A percentile compares a stretch with the other conserved stretches of the same genome.
These are phyloP conservation scores for Coleophora flavipennella DNA, from an alignment of 2,888 invertebrate species.

Conservation along the genomic window DNA sequence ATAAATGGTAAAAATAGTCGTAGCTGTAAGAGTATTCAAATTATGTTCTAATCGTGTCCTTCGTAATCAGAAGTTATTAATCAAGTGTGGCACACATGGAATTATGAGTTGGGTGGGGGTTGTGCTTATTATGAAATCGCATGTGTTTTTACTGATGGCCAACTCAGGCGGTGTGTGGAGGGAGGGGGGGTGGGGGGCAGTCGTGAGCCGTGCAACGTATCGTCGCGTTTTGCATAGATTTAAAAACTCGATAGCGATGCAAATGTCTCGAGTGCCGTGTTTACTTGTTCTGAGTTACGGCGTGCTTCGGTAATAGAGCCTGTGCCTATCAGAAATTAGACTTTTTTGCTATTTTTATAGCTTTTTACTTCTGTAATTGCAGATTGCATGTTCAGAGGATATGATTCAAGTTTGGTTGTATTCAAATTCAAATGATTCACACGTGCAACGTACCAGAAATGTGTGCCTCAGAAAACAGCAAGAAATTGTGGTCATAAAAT, in stretches of 20 bases:
- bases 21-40: conserved; percentile 27
- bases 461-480: background rate
- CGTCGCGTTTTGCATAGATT: conserved; percentile 71
- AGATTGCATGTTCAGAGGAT: conserved; percentile 41
- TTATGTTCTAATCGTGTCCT: conserved; percentile 34
- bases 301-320: conserved; percentile 57
- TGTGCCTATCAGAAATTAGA: conserved; percentile 53
- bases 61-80: conserved; percentile 44
- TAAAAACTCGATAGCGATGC: conserved; percentile 71
- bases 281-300: conserved; percentile 68
- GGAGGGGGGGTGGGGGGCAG: conserved; percentile 22
- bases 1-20: too few species aligned
- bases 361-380: conserved; percentile 31
- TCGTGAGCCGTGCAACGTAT: conserved; percentile 63
- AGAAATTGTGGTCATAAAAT: too few species aligned
- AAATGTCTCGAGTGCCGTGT: conserved; percentile 61
- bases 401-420: conserved; percentile 29
- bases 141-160: conserved; percentile 47
- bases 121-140: conserved; percentile 58
- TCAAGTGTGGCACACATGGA: conserved; percentile 38
- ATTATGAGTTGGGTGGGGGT: conserved; percentile 28
- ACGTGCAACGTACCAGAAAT: conserved; percentile 16
- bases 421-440: conserved; percentile 23
- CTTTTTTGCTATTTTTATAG: conserved; percentile 33
- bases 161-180: conserved; percentile 26